A percentile compares a stretch with the other conserved stretches of the same genome.
Evolutionary conservation across 2,888 invertebrate species (phyloP).

Genomic region (Antheraea yamamai): DNA sequence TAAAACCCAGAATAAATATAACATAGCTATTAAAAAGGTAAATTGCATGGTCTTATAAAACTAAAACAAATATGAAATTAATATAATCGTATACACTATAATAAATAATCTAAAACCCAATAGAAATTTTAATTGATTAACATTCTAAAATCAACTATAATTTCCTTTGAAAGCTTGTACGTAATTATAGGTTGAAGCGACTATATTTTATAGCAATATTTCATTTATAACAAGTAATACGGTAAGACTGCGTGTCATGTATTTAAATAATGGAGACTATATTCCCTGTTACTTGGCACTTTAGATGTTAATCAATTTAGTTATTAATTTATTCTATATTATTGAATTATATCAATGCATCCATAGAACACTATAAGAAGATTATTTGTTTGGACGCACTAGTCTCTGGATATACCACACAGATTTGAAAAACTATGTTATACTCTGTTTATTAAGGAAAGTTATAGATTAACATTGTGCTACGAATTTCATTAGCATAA

Average conservation of each 20-base stretch:
- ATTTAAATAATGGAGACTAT: conserved; percentile 7
- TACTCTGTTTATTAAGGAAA: too few species aligned
- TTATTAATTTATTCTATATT: neutral
- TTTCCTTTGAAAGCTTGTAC: conserved; percentile 13
- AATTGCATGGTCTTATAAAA: conserved; percentile 17
- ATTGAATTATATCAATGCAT: neutral
- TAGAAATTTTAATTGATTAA: conserved; percentile 16
- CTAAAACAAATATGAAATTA: conserved; percentile 19
- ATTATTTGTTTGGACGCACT: neutral
- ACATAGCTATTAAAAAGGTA: neutral
- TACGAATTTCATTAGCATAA: too few species aligned
- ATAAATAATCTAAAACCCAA: conserved; percentile 19
- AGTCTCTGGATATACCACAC: too few species aligned
- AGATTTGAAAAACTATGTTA: too few species aligned
- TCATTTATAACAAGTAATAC: conserved; percentile 2
- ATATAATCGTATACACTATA: conserved; percentile 17
- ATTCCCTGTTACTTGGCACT: neutral
- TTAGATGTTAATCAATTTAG: neutral
- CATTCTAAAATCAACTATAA: conserved; percentile 14
- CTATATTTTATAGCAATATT: conserved; percentile 9
- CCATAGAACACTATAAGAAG: neutral
- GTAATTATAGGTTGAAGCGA: neutral
- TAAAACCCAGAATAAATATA: neutral
- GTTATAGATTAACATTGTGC: too few species aligned
- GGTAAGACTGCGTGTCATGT: neutral